Evolutionary conservation across 2,797 vertebrate genomes (phyloP).

Genomic region (Selene dorsalis): DNA sequence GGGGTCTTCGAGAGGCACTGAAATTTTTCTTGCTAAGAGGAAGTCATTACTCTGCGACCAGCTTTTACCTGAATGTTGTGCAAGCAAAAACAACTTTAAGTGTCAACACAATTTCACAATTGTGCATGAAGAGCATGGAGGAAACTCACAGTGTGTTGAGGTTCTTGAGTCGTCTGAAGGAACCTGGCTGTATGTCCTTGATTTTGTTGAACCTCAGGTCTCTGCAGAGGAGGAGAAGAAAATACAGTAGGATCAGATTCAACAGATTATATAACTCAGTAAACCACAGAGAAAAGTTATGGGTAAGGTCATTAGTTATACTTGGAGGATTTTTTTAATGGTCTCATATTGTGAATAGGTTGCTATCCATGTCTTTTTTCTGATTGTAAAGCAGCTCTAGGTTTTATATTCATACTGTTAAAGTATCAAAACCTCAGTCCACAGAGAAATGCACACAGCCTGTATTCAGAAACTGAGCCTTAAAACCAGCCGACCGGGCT

Average conservation of each 20-base stretch:
- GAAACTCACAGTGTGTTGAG: slow-evolving; percentile 91
- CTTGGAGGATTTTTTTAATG: background rate
- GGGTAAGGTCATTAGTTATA: background rate
- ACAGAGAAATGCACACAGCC: too few species aligned
- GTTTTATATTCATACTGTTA: too few species aligned
- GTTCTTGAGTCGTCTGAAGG: slow-evolving; percentile 92
- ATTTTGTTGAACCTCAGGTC: slow-evolving; percentile 99
- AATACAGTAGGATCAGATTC: background rate
- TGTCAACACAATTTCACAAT: background rate
- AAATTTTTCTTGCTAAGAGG: background rate
- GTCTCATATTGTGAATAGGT: background rate
- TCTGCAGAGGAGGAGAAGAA: slow-evolving; percentile 79
- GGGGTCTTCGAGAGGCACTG: background rate
- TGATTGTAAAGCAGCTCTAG: too few species aligned
- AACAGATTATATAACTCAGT: background rate
- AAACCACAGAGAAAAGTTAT: background rate
- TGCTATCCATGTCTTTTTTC: background rate
- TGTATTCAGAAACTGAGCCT: too few species aligned
- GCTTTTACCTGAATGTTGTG: slow-evolving; percentile 1
- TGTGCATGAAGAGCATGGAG: background rate
- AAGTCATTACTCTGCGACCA: background rate
- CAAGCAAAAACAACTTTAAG: background rate
- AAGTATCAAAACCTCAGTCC: too few species aligned
- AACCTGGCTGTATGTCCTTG: slow-evolving; percentile 93
- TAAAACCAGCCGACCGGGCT: too few species aligned